Conservation (phyloP, 2,797 vertebrate genomes). For the Melanotaenia nigrans region DNA sequence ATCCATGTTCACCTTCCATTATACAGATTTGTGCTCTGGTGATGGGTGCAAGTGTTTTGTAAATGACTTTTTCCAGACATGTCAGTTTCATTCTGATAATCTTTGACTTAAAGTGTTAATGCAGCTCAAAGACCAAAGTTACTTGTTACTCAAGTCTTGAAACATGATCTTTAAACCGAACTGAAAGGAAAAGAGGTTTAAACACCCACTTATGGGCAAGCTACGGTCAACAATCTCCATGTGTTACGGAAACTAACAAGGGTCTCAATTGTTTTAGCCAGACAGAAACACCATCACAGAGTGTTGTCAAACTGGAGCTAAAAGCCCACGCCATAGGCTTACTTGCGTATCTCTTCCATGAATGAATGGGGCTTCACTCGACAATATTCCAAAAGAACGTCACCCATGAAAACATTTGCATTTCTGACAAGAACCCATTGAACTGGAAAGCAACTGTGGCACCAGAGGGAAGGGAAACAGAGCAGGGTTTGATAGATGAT, state of each 20-base stretch:
- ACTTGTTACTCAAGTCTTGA: constrained; percentile 33
- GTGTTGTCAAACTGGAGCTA: constrained; percentile 53
- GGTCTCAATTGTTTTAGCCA: constrained; percentile 61
- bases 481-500: constrained; percentile 62
- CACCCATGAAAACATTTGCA: constrained; percentile 78
- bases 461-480: constrained; percentile 53
- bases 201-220: constrained; percentile 45
- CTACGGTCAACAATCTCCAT: constrained; percentile 33
- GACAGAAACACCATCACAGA: constrained; percentile 52
- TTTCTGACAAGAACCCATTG: constrained; percentile 78
- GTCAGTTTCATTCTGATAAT: constrained; percentile 6
- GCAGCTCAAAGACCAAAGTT: constrained; percentile 14
- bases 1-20: not conserved
- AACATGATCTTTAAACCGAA: constrained; percentile 35
- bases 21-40: not conserved
- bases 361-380: constrained; percentile 70
- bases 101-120: constrained; percentile 21
- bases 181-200: constrained; percentile 15
- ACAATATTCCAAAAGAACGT: constrained; percentile 68
- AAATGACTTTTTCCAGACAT: not conserved
- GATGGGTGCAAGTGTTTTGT: not conserved
- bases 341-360: constrained; percentile 26
- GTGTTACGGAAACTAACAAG: constrained; percentile 62
- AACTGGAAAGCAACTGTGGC: constrained; percentile 68
- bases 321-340: constrained; percentile 52